These are phyloP conservation scores for Lepilemur septentrionalis DNA, from an alignment of 2,797 vertebrate genomes.

Conservation along the genomic window DNA sequence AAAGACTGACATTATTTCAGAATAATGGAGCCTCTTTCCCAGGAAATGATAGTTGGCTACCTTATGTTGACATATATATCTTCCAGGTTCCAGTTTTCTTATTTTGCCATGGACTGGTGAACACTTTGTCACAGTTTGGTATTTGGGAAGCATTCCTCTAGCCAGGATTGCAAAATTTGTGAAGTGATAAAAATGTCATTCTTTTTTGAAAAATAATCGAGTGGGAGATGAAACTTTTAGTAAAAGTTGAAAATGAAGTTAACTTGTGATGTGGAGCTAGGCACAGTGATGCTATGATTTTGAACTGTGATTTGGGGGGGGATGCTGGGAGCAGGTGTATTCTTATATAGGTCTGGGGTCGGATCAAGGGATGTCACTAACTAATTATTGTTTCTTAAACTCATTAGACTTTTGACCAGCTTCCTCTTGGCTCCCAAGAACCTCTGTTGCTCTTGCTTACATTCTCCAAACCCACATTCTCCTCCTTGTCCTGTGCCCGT, in stretches of 20 bases:
- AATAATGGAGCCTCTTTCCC: background rate
- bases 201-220: background rate
- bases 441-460: background rate
- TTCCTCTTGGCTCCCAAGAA: background rate
- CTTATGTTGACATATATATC: background rate
- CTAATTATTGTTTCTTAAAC: slow-evolving; percentile 4
- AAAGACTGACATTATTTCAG: background rate
- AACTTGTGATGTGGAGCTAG: background rate
- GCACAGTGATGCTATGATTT: background rate
- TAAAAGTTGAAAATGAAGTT: slow-evolving; percentile 32
- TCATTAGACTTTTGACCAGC: background rate
- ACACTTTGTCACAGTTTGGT: background rate
- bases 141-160: background rate
- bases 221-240: background rate
- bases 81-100: background rate
- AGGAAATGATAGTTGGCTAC: background rate
- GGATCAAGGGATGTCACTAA: background rate
- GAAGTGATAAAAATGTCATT: slow-evolving; percentile 33
- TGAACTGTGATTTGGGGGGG: background rate
- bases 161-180: background rate
- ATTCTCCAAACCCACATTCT: background rate
- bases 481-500: background rate
- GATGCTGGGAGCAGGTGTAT: background rate
- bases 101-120: background rate
- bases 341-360: background rate